Percentiles rank a stretch among this genome's conserved stretches.
Conservation (phyloP, 2,888 invertebrate genomes). For the Hydroisotoma schaefferi region DNA sequence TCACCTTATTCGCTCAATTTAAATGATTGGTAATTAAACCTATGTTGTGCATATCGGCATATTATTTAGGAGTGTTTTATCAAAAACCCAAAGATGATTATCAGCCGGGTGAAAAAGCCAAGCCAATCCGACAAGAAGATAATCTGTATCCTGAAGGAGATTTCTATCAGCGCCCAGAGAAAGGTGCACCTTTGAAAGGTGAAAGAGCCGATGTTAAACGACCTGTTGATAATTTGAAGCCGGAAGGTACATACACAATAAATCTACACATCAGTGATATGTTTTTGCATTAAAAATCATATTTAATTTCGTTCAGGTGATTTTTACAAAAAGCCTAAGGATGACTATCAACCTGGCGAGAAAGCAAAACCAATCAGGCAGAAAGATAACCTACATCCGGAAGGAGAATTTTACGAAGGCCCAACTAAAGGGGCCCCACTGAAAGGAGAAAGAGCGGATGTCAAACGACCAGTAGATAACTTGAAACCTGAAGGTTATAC, state of each 20-base stretch:
- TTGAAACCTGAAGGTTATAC: conserved; percentile 12
- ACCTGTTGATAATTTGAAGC: conserved; percentile 53
- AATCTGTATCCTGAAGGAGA: conserved; percentile 59
- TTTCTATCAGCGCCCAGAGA: conserved; percentile 53
- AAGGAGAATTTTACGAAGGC: conserved; percentile 57
- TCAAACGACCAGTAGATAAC: conserved; percentile 53
- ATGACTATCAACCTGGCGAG: conserved; percentile 22
- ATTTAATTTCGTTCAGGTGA: conserved; percentile 52
- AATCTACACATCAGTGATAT: conserved; percentile 36
- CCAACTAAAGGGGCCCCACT: conserved; percentile 50
- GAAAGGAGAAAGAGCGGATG: conserved; percentile 48
- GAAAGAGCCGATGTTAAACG: conserved; percentile 30
- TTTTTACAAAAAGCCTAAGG: conserved; percentile 49
- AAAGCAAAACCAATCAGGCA: conserved; percentile 52
- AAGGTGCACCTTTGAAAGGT: conserved; percentile 30
- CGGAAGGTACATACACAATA: conserved; percentile 54
- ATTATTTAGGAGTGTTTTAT: conserved; percentile 59
- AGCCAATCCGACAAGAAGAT: conserved; percentile 51
- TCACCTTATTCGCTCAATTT: conserved; percentile 53
- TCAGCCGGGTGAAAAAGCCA: conserved; percentile 56
- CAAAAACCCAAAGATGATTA: conserved; percentile 55
- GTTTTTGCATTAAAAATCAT: conserved; percentile 53
- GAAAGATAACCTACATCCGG: conserved; percentile 58
- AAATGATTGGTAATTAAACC: conserved; percentile 51
- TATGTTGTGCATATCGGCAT: conserved; percentile 51